phyloP scores from a whole-genome alignment of 1,140 invertebrate species.

The Vanessa atalanta region DNA sequence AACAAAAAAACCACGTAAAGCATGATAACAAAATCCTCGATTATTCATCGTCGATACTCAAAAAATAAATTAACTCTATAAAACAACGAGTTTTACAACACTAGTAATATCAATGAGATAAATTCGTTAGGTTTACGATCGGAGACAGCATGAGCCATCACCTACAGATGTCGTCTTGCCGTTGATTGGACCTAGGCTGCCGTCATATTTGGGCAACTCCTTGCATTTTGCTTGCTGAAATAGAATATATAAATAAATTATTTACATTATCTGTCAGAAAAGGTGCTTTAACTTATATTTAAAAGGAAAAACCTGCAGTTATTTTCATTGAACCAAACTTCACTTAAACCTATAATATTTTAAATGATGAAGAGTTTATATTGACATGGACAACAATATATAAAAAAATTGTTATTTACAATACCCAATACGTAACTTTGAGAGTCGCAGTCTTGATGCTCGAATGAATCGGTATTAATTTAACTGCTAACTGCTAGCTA shows the following conservation, averaged over 20 bases:
- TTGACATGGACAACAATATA: not conserved
- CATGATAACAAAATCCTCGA: not conserved
- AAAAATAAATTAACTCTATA: slow-evolving; percentile 27
- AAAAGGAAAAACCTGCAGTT: too few relatives aligned
- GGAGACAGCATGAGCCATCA: slow-evolving; percentile 84
- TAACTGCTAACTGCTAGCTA: too few relatives aligned
- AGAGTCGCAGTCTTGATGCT: too few relatives aligned
- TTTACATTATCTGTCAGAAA: not conserved
- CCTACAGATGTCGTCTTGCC: slow-evolving; percentile 86
- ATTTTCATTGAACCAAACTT: not conserved
- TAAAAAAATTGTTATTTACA: too few relatives aligned
- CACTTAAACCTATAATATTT: not conserved
- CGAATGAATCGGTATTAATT: too few relatives aligned
- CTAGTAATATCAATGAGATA: slow-evolving; percentile 46
- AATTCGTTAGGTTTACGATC: slow-evolving; percentile 61
- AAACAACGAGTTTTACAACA: not conserved
- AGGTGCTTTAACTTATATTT: too few relatives aligned
- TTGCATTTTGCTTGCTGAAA: slow-evolving; percentile 89
- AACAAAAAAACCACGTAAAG: not conserved
- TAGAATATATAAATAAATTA: slow-evolving; percentile 21
- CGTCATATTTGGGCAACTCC: slow-evolving; percentile 88
- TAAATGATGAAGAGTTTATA: too few relatives aligned
- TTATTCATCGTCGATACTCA: not conserved
- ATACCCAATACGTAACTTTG: too few relatives aligned
- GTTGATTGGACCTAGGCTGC: slow-evolving; percentile 86